Base-by-base conservation (phyloP, 1,140 invertebrate species). In the Euura saliciscinereae region DNA sequence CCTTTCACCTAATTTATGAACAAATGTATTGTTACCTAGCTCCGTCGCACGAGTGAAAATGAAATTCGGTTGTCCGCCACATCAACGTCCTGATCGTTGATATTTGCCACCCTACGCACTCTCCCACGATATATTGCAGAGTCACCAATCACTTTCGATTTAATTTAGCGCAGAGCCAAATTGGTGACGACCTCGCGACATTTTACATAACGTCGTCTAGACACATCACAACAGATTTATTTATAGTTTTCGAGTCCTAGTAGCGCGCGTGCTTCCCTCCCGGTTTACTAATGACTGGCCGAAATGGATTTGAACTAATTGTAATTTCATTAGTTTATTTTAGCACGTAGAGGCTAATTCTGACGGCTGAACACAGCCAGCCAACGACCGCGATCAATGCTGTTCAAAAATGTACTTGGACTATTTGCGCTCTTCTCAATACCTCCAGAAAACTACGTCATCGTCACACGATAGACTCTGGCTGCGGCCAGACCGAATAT, bases 161-260 rank as follows among this genome's bases (percentile, higher is more conserved):
- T 59, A 59, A 59, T 59, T 59, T 59, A 59, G 51, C 51, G n/a
- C 51, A 59, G 51, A 59, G 51, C 51, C 51, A n/a, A 59, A 59
- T 59, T 59, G 51, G 51, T 59, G n/a, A 59, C 51, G 51, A 59
- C 51, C 51, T 59, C 51, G 51, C 51, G 51, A 59, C 51, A 59
- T 59, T 59, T 59, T 59, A 59, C 51, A 59, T 59, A 59, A 59
- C 51, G n/a, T n/a, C n/a, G 51, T 59, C 51, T 59, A 59, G 51
- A 59, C 51, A 59, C n/a, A 59, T 59, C 51, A 59, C 51, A 59
- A 59, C 51, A 59, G 51, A 59, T 59, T 59, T 59, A 59, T 59
- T 59, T 59, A 59, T 59, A 59, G 51, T n/a, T n/a, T 10, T 10
- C 51, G 8, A 59, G 51, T 59, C 51, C 8, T 59, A n/a, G 51